A percentile compares a stretch with the other conserved stretches of the same genome.
These are phyloP conservation scores for Ferrisia virgata DNA, from an alignment of 2,888 invertebrate genomes.

Conservation along the genomic window DNA sequence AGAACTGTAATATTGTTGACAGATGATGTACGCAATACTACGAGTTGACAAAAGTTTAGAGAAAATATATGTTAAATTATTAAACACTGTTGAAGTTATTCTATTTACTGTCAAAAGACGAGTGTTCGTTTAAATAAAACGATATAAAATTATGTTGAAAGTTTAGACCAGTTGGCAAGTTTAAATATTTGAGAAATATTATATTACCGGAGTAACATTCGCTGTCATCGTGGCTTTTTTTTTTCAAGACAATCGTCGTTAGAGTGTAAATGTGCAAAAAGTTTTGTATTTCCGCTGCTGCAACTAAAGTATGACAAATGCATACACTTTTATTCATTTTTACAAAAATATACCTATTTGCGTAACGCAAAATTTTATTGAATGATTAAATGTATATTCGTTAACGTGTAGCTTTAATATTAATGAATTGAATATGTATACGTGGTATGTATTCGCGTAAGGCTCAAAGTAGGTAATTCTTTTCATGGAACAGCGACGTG, in stretches of 20 bases:
- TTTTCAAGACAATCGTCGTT: not conserved
- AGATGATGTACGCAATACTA: not conserved
- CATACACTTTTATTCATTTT: not conserved
- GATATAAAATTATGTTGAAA: constrained; percentile 17
- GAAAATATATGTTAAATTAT: not conserved
- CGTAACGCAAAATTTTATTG: not conserved
- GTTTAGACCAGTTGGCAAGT: not conserved
- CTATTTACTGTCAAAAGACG: constrained; percentile 5
- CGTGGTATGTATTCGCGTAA: no score
- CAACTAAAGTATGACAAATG: not conserved
- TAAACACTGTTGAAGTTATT: constrained; percentile 9
- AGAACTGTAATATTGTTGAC: not conserved
- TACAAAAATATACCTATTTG: not conserved
- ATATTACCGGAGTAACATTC: not conserved
- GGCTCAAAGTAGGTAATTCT: no score
- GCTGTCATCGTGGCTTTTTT: not conserved
- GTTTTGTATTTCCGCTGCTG: not conserved
- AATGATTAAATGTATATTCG: not conserved
- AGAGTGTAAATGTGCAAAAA: not conserved
- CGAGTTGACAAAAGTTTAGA: not conserved
- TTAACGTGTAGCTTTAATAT: not conserved
- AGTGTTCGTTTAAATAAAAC: constrained; percentile 9
- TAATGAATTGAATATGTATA: not conserved
- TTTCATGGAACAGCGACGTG: no score
- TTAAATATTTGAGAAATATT: constrained; percentile 13